These are phyloP conservation scores for Drosophila melanica DNA, from an alignment of 1,140 invertebrate species.

Conservation along the genomic window DNA sequence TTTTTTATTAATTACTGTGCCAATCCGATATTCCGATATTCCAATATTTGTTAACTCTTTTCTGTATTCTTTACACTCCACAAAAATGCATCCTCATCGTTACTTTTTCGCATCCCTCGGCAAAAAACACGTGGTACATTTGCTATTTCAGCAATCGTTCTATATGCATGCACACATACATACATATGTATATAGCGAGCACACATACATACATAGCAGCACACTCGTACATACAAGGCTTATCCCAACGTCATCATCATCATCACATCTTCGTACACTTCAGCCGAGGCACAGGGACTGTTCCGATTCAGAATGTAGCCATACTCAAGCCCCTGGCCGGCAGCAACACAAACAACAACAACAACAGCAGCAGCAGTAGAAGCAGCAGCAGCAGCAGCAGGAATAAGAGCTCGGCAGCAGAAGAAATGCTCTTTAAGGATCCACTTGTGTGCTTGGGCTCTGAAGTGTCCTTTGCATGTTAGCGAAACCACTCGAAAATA, in stretches of 20 bases:
- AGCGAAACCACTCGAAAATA: slow-evolving; percentile 83
- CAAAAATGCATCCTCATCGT: neutral
- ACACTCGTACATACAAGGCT: slow-evolving; percentile 6
- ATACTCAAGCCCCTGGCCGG: slow-evolving; percentile 73
- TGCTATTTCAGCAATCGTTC: slow-evolving; percentile 62
- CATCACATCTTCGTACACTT: slow-evolving; percentile 30
- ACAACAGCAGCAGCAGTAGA: neutral
- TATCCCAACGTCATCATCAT: slow-evolving; percentile 43
- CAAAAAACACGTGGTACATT: slow-evolving; percentile 44
- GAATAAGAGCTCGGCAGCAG: slow-evolving; percentile 27
- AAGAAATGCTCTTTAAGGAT: slow-evolving; percentile 83
- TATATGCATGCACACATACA: neutral
- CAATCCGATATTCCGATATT: no score
- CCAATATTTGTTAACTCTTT: neutral
- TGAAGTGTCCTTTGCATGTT: slow-evolving; percentile 82
- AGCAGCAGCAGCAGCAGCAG: slow-evolving; percentile 21
- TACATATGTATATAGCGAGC: no score
- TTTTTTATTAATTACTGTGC: neutral
- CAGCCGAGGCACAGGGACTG: slow-evolving; percentile 10
- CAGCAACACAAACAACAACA: slow-evolving; percentile 45
- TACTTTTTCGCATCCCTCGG: slow-evolving; percentile 12
- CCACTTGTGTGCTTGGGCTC: slow-evolving; percentile 80
- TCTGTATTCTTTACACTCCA: no score
- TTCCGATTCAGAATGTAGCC: slow-evolving; percentile 76
- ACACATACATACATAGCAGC: neutral